phyloP scores from a whole-genome alignment of 1,140 invertebrate genomes.

The Drosophila nannoptera region DNA sequence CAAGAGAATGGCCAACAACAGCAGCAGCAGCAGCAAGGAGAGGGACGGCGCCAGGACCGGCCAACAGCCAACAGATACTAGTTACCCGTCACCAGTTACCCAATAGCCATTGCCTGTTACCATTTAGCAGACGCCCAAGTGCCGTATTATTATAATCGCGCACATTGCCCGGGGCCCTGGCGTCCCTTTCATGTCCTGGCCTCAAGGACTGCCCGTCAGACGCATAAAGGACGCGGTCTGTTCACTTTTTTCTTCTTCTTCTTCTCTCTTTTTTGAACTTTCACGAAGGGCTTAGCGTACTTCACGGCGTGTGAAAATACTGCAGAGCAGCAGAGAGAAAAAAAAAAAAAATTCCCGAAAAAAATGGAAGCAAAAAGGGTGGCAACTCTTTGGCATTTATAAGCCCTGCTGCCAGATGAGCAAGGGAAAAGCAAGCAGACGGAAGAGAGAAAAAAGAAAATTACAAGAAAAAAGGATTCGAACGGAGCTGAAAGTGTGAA shows the following conservation, averaged over 20 bases:
- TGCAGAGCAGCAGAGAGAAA: conserved; percentile 11
- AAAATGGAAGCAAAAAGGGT: neutral
- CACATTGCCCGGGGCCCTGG: conserved; percentile 36
- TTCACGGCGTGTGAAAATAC: conserved; percentile 62
- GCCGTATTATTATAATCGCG: conserved; percentile 72
- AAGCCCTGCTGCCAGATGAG: conserved; percentile 60
- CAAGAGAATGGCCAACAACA: conserved; percentile 34
- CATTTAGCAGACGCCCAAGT: conserved; percentile 48
- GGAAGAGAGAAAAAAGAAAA: conserved; percentile 32
- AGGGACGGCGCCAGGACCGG: neutral
- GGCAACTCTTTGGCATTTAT: conserved; percentile 75
- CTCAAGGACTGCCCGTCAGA: conserved; percentile 28
- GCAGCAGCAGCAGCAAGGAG: neutral
- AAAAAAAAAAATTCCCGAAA: neutral
- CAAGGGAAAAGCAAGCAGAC: conserved; percentile 36
- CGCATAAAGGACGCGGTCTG: conserved; percentile 26
- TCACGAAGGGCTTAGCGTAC: conserved; percentile 57
- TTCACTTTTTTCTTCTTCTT: conserved; percentile 31
- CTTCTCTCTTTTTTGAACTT: conserved; percentile 31
- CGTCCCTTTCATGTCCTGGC: conserved; percentile 22
- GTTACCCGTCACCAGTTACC: conserved; percentile 17
- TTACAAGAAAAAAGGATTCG: conserved; percentile 60
- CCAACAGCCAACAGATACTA: conserved; percentile 11
- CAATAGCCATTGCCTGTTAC: conserved; percentile 9
- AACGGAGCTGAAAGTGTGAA: conserved; percentile 25